A percentile compares a stretch with the other conserved stretches of the same genome.
phyloP scores from a whole-genome alignment of 2,113 vertebrate species.

The Xenopus borealis region DNA sequence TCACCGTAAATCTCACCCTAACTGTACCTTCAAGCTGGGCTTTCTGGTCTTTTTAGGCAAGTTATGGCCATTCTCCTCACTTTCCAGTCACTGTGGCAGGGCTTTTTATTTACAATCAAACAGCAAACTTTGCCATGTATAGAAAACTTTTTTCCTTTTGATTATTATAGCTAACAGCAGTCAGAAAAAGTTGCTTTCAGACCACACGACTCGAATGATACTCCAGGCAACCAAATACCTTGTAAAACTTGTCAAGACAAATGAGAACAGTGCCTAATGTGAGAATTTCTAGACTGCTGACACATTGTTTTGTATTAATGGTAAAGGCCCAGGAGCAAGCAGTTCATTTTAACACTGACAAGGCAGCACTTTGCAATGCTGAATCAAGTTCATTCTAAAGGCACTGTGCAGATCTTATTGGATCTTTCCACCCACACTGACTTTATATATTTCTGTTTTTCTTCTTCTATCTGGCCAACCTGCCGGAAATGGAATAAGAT shows the following conservation, averaged over 20 bases:
- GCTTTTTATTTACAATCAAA: no score
- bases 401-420: slow-evolving; percentile 17
- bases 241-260: not conserved
- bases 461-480: slow-evolving; percentile 4
- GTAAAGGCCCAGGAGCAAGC: slow-evolving; percentile 11
- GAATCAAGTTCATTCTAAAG: slow-evolving; percentile 1
- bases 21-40: no score
- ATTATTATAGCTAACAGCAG: no score
- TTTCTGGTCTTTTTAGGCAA: no score
- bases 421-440: slow-evolving; percentile 12
- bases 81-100: no score
- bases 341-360: slow-evolving; percentile 13
- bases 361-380: not conserved
- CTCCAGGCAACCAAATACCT: not conserved
- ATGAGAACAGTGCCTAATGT: not conserved
- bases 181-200: no score
- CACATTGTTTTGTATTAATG: not conserved
- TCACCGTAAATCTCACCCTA: no score
- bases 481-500: slow-evolving; percentile 6
- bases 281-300: not conserved
- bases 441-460: slow-evolving; percentile 9
- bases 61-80: no score
- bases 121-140: no score
- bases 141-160: no score
- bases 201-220: no score